Conservation (phyloP, 2,888 invertebrate species). For the Odontocolon sp. region DNA sequence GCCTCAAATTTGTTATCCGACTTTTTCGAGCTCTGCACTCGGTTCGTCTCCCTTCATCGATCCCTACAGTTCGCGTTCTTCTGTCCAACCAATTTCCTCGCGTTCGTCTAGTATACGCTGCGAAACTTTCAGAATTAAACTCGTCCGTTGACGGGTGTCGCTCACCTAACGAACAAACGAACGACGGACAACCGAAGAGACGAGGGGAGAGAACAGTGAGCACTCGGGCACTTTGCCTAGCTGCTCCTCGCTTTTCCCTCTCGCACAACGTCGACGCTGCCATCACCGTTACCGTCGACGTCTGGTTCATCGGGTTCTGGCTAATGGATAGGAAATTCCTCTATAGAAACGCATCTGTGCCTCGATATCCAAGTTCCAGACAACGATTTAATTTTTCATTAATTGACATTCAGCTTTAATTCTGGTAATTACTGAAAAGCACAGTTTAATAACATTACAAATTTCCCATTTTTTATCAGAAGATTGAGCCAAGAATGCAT, state of each 20-base stretch:
- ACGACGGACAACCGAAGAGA: background rate
- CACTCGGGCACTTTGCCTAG: background rate
- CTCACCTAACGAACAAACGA: constrained; percentile 13
- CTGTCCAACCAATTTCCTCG: constrained; percentile 9
- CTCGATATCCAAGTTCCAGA: background rate
- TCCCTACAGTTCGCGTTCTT: background rate
- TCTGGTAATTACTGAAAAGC: too few relatives aligned
- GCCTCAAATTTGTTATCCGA: background rate
- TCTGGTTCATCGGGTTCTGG: background rate
- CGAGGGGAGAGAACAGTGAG: background rate
- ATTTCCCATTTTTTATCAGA: too few relatives aligned
- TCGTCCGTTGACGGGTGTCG: constrained; percentile 10
- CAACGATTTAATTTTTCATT: too few relatives aligned
- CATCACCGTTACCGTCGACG: background rate
- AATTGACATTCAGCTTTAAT: too few relatives aligned
- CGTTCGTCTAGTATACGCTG: background rate
- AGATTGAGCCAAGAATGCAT: too few relatives aligned
- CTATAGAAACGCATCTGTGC: background rate
- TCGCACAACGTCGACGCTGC: too few relatives aligned
- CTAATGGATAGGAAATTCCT: constrained; percentile 3
- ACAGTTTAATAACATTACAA: too few relatives aligned
- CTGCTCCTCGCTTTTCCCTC: background rate
- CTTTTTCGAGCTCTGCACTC: background rate
- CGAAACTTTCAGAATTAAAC: constrained; percentile 34
- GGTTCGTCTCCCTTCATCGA: background rate